Percentiles rank a stretch among this genome's conserved stretches.
These are phyloP conservation scores for Rhysida immarginata DNA, from an alignment of 1,140 invertebrate species.

Conservation along the genomic window DNA sequence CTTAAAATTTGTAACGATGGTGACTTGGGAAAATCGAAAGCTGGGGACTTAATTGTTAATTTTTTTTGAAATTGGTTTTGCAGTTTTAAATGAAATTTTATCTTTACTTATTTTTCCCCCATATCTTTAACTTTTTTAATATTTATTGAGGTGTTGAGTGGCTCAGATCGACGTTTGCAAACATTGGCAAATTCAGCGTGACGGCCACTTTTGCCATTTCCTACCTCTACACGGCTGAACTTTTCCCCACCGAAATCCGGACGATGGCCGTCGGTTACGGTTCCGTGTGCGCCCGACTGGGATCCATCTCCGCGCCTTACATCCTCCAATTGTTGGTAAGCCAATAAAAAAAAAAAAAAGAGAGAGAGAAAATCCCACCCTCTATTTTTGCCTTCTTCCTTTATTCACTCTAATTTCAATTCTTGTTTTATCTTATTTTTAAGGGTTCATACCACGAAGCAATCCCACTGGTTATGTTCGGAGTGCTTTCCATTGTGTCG, in stretches of 20 bases:
- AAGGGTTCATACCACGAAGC: conserved; percentile 3
- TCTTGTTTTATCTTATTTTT: no score
- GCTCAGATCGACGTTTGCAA: conserved; percentile 33
- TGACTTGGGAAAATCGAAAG: no score
- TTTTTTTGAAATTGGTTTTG: no score
- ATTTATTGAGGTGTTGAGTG: conserved; percentile 13
- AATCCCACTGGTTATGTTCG: conserved; percentile 13
- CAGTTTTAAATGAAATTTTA: no score
- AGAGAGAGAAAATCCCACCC: neutral
- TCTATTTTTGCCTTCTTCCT: neutral
- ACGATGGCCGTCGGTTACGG: conserved; percentile 44
- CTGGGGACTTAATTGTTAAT: no score
- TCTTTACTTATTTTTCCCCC: no score
- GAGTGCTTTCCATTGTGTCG: conserved; percentile 8
- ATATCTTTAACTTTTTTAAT: no score
- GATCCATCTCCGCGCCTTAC: conserved; percentile 43
- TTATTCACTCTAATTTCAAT: neutral
- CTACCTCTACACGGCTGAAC: conserved; percentile 39
- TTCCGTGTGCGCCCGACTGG: conserved; percentile 41
- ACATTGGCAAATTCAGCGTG: conserved; percentile 42
- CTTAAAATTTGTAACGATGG: no score
- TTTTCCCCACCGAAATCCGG: conserved; percentile 43
- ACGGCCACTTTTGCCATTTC: conserved; percentile 44
- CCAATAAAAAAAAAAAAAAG: neutral
- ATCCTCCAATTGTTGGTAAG: conserved; percentile 38